phyloP scores from a whole-genome alignment of 2,888 invertebrate species.

The Dascillus cervinus region DNA sequence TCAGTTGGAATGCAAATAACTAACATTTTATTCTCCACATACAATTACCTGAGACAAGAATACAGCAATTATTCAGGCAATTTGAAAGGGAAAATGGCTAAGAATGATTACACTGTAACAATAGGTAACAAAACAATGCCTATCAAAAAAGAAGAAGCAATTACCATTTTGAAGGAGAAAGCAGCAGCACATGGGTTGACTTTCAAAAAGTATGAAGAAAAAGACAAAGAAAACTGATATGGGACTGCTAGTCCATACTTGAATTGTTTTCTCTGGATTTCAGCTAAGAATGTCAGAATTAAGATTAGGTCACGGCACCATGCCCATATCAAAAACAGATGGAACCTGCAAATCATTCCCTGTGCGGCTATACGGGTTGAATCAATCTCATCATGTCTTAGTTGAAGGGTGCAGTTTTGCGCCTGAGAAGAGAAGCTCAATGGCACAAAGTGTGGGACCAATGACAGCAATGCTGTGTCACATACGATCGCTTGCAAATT shows the following conservation, averaged over 20 bases:
- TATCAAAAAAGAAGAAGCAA: too few species aligned
- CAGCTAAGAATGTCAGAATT: slow-evolving; percentile 8
- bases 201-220: too few species aligned
- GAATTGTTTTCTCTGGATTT: slow-evolving; percentile 11
- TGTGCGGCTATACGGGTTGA: slow-evolving; percentile 13
- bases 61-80: too few species aligned
- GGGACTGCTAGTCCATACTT: slow-evolving; percentile 11
- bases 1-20: too few species aligned
- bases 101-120: too few species aligned
- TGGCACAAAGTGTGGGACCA: slow-evolving; percentile 21
- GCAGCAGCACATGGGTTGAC: too few species aligned
- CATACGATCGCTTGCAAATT: slow-evolving; percentile 12
- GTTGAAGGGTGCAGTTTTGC: slow-evolving; percentile 18
- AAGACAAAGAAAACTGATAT: slow-evolving; percentile 12
- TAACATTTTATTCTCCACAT: too few species aligned
- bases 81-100: too few species aligned
- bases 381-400: slow-evolving; percentile 15
- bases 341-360: slow-evolving; percentile 5
- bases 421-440: too few species aligned
- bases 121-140: too few species aligned
- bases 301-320: slow-evolving; percentile 11
- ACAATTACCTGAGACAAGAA: too few species aligned
- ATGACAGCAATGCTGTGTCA: slow-evolving; percentile 17
- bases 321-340: slow-evolving; percentile 12
- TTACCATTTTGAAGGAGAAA: too few species aligned